Base-by-base conservation (phyloP, 2,113 vertebrate species). In the Microtus richardsoni region DNA sequence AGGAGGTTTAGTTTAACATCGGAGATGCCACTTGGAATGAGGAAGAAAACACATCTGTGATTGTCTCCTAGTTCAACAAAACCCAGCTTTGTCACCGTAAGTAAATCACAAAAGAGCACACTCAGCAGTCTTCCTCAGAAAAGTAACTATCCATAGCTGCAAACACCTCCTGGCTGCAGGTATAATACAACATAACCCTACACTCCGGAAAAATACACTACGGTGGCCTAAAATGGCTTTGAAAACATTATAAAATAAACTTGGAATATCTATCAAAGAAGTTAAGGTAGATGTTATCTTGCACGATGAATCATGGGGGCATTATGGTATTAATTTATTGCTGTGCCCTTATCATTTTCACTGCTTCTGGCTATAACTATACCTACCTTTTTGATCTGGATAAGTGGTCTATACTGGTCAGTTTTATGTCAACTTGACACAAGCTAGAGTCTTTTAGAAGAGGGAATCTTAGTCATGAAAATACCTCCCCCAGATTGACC, bases 241-340 rank as follows among this genome's bases (percentile, higher is more conserved):
- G 3, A 85, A 94, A 96, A 89, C 89, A 79, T 28, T 82, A 52
- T 71, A 79, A 91, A 95, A 86, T 62, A 91, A 95, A 83, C 39
- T 91, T 89, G 85, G 54, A 84, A 14, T 79, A 87, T 71, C 16
- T 88, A 66, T 94, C 36, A 87, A 47, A 28, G 89, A 66, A 73
- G 39, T 80, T 80, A 85, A 85, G 16, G 68, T 60, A 66, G 62
- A 16, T 54, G 64, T 93, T 33, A 85, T 84, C 26, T 79, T 78
- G n/a, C 74, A 64, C 77, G n/a, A 88, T 49, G 3, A 93, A 10
- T 94, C 91, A 49, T 58, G 77, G n/a, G 11, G 0, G 28, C 91
- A 33, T 77, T 0, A 33, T 13, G 91, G 19, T 78, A 73, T 54
- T 94, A 71, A 64, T 79, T 89, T 62, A 41, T 39, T 33, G 54